Base-by-base conservation (phyloP, 2,797 vertebrate species). In the Graptemys geographica region DNA sequence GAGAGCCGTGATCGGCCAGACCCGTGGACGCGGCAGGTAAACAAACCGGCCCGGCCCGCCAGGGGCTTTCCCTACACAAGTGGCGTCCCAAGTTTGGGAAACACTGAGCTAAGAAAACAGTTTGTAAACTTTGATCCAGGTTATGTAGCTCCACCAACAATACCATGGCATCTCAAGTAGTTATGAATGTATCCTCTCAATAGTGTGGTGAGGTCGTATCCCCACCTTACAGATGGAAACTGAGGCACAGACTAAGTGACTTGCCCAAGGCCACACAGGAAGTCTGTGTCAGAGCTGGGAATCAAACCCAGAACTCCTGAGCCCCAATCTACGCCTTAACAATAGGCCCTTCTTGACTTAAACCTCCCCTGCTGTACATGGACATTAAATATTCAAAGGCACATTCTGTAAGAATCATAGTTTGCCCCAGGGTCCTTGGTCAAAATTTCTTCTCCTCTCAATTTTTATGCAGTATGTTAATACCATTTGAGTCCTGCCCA, bases 221-320 rank as follows among this genome's bases (percentile, higher is more conserved):
- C 90, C 79, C 57, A 2, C 91, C 92, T 95, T 57, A 69, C 13
- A 90, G 85, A 13, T 92, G 80, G 93, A 94, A 97, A 93, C 78
- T 94, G 80, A 90, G 91, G 47, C 91, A 96, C 74, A 94, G 96
- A 94, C 95, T 95, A 93, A 92, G 87, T 95, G 96, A 94, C 92
- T 92, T 80, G 76, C 25, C 96, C 96, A 95, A 89, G 37, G 23
- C 27, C 94, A 93, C 94, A 74, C 86, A 82, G 88, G 87, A 93
- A 94, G 90, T 86, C 55, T 97, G 90, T 88, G 95, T 91, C 79
- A 95, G 96, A 88, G 86, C 89, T 91, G 94, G 65, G 94, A 95
- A 93, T 95, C 89, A 86, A 81, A 90, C 87, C 65, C 0, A 5
- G 95, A 89, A 84, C 88, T 81, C 87, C 72, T 0, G 0, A 52